Evolutionary conservation across 64 coral and sea anemone genomes (phyloP), one percentile per base, ranked within the genome.

Genomic region (Montipora efflorescens): DNA sequence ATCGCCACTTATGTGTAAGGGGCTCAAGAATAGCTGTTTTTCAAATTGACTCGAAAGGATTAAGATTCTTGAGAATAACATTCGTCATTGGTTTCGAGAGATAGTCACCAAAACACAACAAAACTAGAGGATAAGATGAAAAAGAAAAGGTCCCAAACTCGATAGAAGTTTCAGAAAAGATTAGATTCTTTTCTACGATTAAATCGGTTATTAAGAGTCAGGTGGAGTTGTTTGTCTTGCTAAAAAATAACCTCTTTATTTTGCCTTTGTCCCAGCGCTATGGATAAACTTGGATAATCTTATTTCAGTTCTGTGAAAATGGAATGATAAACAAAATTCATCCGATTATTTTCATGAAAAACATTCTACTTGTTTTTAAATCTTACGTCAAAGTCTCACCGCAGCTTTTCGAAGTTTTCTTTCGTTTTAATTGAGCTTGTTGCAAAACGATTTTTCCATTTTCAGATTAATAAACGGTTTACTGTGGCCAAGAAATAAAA

Each of bases 301-400:
- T 49, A 8, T 78, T 78, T 78, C 13, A 78, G 14, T 78, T 78
- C 47, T 19, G 5, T 49, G 76, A 48, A 6, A 5, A 50, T 4
- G 14, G 19, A 48, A 19, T 78, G 76, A 78, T 16, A 7, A 57
- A 78, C 46, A 78, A 49, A 78, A 4, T 78, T 19, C 49, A 78
- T 78, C 76, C 16, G 76, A 78, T 78, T 78, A 78, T 78, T 46
- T 78, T 36, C 7, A 45, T 46, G 23, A 8, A 78, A 78, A 10
- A 36, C 36, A 36, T 36, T 36, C 36, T 36, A 36, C 36, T 36
- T 36, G 36, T 36, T 2, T 36, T 36, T 36, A 36, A 36, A 36
- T 6, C 19, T 8, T 9, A 71, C 5, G 20, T 21, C 62, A 71
- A 71, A 4, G 10, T n/a, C 68, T 21, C 11, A 64, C 61, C 68